These are phyloP conservation scores for Pteruthius melanotis DNA, from an alignment of 2,113 vertebrate species.

Conservation along the genomic window DNA sequence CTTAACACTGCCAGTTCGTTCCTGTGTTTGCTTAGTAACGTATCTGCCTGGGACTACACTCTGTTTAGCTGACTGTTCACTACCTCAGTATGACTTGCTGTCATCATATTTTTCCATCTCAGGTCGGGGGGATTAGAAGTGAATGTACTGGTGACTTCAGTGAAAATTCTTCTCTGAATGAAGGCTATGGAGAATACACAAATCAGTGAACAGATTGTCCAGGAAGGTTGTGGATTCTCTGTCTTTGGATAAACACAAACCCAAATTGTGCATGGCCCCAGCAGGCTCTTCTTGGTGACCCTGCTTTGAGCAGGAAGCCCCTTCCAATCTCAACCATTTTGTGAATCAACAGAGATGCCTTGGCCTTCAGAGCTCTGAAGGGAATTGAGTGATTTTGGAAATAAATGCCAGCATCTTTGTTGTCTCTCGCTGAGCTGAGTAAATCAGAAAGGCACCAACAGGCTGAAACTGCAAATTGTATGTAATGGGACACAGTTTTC, in stretches of 20 bases:
- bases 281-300: not conserved
- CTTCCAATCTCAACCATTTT: not conserved
- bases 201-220: not conserved
- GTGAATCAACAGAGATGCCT: not conserved
- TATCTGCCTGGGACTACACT: no score
- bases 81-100: not conserved
- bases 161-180: not conserved
- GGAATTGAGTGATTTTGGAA: not conserved
- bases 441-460: not conserved
- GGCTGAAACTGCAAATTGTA: fast-evolving
- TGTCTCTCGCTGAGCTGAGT: not conserved
- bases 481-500: not conserved
- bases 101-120: not conserved
- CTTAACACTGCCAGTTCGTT: not conserved
- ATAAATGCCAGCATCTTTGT: not conserved
- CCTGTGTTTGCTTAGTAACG: not conserved
- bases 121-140: not conserved
- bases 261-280: not conserved
- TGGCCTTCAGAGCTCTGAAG: not conserved
- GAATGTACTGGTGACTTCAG: not conserved
- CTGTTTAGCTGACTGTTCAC: not conserved
- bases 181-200: not conserved
- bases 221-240: not conserved
- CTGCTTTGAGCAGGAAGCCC: not conserved
- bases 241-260: not conserved